Evolutionary conservation across 2,888 invertebrate genomes (phyloP), one percentile per base, ranked within the genome.

Genomic region (Mythimna loreyi): DNA sequence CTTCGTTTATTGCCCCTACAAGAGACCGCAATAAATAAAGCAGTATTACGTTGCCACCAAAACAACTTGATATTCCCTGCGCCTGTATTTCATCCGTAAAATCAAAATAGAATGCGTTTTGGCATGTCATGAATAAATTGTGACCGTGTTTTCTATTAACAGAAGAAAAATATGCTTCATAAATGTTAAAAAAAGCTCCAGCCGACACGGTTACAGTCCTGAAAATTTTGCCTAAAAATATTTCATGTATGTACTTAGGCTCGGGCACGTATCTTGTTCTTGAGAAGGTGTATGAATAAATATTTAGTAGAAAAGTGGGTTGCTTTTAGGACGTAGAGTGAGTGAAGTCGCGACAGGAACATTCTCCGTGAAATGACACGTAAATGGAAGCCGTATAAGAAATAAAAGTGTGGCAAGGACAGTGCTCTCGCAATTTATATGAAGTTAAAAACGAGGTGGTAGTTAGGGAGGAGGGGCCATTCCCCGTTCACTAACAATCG

Each of bases 1-100:
- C 90, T 90, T 87, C 88, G 90, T 90, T 90, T 90, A 91, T 91
- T 91, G 88, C 90, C 82, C 81, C 73, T 85, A 87, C 85, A 85
- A 84, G 83, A 82, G 81, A 76, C 80, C 75, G 82, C 86, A 79
- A 89, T 90, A 90, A 90, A 91, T 90, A 91, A 87, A 87, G 81
- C 80, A 83, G 87, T 84, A 87, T 88, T 87, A 88, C 82, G 69
- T 78, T 75, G 79, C 65, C 77, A 80, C 78, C 84, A 85, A 86
- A 87, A 85, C 80, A 87, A 77, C 72, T 66, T 63, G 53, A 69
- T 81, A 67, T 64, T 67, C 64, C 60, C 58, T 53, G 30, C 62
- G 69, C 36, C 62, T 59, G 53, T 75, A 78, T 74, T 78, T 77
- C 65, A 67, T 59, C 67, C 69, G 66, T 67, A 65, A 71, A 83